phyloP scores from a whole-genome alignment of 2,888 invertebrate genomes.

The Drosophila meridionalis region DNA sequence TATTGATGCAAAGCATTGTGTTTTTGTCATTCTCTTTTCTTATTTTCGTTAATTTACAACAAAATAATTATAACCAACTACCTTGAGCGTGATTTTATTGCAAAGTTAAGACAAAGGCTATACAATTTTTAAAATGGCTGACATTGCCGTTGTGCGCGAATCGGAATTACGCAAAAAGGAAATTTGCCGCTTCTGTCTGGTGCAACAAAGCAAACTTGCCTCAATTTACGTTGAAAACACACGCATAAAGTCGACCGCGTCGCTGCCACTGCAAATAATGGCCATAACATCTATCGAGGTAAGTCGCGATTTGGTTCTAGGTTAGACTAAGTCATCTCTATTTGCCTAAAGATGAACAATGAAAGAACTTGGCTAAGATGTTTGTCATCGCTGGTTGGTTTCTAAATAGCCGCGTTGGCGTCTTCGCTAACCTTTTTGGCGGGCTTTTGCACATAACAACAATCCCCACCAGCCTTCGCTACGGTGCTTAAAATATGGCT shows the following conservation, averaged over 20 bases:
- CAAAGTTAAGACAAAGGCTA: neutral
- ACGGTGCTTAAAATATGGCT: neutral
- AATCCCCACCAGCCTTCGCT: too few relatives aligned
- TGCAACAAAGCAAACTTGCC: conserved; percentile 87
- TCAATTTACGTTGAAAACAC: conserved; percentile 88
- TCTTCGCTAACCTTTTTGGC: conserved; percentile 67
- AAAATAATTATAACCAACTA: conserved; percentile 15
- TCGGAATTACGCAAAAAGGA: conserved; percentile 87
- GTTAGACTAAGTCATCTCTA: conserved; percentile 48
- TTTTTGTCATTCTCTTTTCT: conserved; percentile 29
- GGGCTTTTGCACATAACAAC: conserved; percentile 2
- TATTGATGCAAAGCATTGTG: conserved; percentile 56
- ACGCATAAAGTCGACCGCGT: conserved; percentile 87
- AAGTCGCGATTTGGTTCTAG: conserved; percentile 76
- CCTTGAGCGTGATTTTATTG: conserved; percentile 3
- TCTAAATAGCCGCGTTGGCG: conserved; percentile 72
- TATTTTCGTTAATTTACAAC: conserved; percentile 20
- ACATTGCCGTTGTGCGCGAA: conserved; percentile 50
- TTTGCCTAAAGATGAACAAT: conserved; percentile 11
- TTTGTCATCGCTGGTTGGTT: conserved; percentile 66
- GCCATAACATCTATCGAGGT: conserved; percentile 92
- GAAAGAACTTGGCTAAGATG: conserved; percentile 65
- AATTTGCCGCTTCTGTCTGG: conserved; percentile 91
- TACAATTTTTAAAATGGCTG: conserved; percentile 41
- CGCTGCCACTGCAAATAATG: conserved; percentile 91